These are phyloP conservation scores for Hydraecia micacea DNA, from an alignment of 2,888 invertebrate genomes.

Conservation along the genomic window DNA sequence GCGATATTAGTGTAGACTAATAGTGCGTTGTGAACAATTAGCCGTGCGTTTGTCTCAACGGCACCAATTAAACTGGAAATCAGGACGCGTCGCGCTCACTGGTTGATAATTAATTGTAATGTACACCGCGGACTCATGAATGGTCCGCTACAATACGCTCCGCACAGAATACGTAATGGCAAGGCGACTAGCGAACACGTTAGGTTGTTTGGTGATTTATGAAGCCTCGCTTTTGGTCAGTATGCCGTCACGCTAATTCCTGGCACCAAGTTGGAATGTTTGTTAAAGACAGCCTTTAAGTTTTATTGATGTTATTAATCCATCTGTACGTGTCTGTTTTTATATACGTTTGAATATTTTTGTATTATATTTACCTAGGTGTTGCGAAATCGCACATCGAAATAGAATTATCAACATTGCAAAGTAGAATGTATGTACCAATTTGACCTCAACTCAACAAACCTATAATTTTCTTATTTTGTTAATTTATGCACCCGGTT, in stretches of 20 bases:
- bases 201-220: slow-evolving; percentile 71
- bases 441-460: slow-evolving; percentile 9
- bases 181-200: slow-evolving; percentile 50
- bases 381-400: slow-evolving; percentile 17
- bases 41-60: slow-evolving; percentile 64
- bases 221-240: slow-evolving; percentile 63
- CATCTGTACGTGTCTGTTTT: slow-evolving; percentile 31
- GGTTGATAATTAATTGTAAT: slow-evolving; percentile 79
- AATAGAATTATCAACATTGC: slow-evolving; percentile 10
- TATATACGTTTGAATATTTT: slow-evolving; percentile 18
- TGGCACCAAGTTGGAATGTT: slow-evolving; percentile 57
- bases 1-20: slow-evolving; percentile 20
- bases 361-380: slow-evolving; percentile 11
- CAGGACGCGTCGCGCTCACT: slow-evolving; percentile 73
- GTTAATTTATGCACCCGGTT: slow-evolving; percentile 27
- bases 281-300: slow-evolving; percentile 37
- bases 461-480: slow-evolving; percentile 11
- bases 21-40: slow-evolving; percentile 68
- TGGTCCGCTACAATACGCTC: slow-evolving; percentile 76
- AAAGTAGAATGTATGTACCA: slow-evolving; percentile 16
- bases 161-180: slow-evolving; percentile 75
- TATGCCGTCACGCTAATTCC: slow-evolving; percentile 65
- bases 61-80: slow-evolving; percentile 76
- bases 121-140: slow-evolving; percentile 77
- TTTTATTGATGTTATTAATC: slow-evolving; percentile 51